A percentile compares a stretch with the other conserved stretches of the same genome.
Evolutionary conservation across 2,797 vertebrate genomes (phyloP).

Genomic region (Arvicola amphibius): DNA sequence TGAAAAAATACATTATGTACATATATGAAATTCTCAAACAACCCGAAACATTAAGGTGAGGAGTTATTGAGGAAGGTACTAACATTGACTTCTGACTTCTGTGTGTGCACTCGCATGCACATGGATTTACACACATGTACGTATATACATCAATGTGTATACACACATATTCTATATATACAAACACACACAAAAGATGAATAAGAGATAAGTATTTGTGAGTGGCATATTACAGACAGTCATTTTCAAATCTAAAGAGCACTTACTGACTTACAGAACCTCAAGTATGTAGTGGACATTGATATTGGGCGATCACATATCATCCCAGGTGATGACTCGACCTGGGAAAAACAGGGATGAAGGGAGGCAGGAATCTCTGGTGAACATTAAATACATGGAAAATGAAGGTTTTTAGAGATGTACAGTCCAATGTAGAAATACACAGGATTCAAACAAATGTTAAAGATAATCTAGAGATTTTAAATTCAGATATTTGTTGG

Average conservation of each 20-base stretch:
- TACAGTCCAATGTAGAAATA: background rate
- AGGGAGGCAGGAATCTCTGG: background rate
- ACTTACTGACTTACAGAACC: background rate
- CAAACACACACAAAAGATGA: background rate
- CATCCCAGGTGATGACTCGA: too few relatives aligned
- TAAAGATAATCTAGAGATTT: background rate
- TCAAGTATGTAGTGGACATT: background rate
- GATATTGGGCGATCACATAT: background rate
- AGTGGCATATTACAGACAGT: background rate
- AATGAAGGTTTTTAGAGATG: background rate
- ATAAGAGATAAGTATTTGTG: slow-evolving; percentile 7
- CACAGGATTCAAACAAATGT: background rate
- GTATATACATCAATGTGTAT: background rate
- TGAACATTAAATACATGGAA: background rate
- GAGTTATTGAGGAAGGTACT: background rate
- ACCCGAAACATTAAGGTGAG: background rate
- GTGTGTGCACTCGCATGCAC: background rate
- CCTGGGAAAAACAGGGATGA: too few relatives aligned
- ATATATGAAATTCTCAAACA: background rate
- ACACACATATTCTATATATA: background rate
- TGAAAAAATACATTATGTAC: background rate
- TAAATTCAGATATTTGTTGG: background rate
- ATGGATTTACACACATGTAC: background rate
- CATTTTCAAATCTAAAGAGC: background rate
- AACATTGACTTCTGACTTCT: background rate